These are phyloP conservation scores for Penaeus vannamei DNA, from an alignment of 1,140 invertebrate genomes.

Conservation along the genomic window DNA sequence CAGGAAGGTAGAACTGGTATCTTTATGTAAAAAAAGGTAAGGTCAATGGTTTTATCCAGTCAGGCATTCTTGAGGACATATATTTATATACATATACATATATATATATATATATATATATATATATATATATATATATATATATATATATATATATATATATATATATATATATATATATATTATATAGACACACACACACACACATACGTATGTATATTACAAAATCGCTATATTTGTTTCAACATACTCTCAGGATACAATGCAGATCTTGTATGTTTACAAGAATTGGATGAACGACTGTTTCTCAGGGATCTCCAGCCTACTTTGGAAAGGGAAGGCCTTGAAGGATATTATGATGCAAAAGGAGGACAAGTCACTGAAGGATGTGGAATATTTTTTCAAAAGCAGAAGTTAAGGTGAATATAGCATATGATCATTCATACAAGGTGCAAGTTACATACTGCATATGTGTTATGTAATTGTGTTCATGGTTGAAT, in stretches of 20 bases:
- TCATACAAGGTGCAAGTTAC: slow-evolving; percentile 64
- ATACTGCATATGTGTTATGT: slow-evolving; percentile 5
- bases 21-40: too few species aligned
- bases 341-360: slow-evolving; percentile 78
- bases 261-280: slow-evolving; percentile 89
- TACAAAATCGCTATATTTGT: background rate
- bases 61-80: too few species aligned
- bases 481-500: background rate
- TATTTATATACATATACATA: too few species aligned
- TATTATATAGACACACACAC: too few species aligned
- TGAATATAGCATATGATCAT: slow-evolving; percentile 66
- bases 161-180: too few species aligned
- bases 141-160: too few species aligned
- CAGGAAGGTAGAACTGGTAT: too few species aligned
- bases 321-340: slow-evolving; percentile 76
- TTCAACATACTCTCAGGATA: slow-evolving; percentile 78
- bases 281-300: slow-evolving; percentile 93
- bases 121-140: too few species aligned
- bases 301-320: slow-evolving; percentile 82
- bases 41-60: too few species aligned
- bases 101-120: too few species aligned
- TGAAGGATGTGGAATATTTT: slow-evolving; percentile 87
- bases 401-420: slow-evolving; percentile 73
- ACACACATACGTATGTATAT: too few species aligned
- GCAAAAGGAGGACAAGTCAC: slow-evolving; percentile 81